Evolutionary conservation across 1,140 invertebrate species (phyloP), one percentile per base, ranked within the genome.

Genomic region (Sinonovacula constricta): DNA sequence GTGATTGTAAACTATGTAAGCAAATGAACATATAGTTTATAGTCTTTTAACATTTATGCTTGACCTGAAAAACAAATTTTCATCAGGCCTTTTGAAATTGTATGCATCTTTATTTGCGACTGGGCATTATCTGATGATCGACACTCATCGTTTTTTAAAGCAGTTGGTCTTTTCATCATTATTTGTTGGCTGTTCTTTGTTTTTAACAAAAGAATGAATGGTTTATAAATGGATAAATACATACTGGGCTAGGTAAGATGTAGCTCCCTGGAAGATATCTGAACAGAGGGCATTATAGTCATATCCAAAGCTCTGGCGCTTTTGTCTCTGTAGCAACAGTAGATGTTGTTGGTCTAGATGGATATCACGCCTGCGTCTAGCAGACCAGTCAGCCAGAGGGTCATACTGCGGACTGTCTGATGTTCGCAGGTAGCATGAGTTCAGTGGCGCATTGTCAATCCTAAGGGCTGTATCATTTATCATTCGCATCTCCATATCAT

Each of bases 351-450:
- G 1, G 2, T 28, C 5, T 15, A 18, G 24, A 33, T 5, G n/a
- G 1, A 14, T 51, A 70, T 56, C 34, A 26, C 68, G 34, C 28
- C 63, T 28, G 2, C 68, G 51, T 57, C 68, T 3, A 28, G 53
- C 45, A 5, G 36, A 53, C 33, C 14, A 2, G 5, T 28, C 53
- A 18, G 54, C 34, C 30, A 18, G 36, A 14, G 51, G 2, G n/a
- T 60, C 68, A 45, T 36, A 70, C 54, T 70, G 68, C 28, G 68
- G 68, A 34, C 68, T 70, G 36, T 76, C 72, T n/a, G 72, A 76
- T 0, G 63, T 45, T 45, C 63, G 10, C 26, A 57, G 72, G 49
- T 56, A 22, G n/a, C 72, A 76, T 18, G 62, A 65, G 24, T 54
- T 33, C 28, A 76, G 49, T 45, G 72, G 72, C 24, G 31, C 2